Percentiles rank a stretch among this genome's conserved stretches.
These are phyloP conservation scores for Syrmaticus mikado DNA, from an alignment of 2,113 vertebrate species.

Conservation along the genomic window DNA sequence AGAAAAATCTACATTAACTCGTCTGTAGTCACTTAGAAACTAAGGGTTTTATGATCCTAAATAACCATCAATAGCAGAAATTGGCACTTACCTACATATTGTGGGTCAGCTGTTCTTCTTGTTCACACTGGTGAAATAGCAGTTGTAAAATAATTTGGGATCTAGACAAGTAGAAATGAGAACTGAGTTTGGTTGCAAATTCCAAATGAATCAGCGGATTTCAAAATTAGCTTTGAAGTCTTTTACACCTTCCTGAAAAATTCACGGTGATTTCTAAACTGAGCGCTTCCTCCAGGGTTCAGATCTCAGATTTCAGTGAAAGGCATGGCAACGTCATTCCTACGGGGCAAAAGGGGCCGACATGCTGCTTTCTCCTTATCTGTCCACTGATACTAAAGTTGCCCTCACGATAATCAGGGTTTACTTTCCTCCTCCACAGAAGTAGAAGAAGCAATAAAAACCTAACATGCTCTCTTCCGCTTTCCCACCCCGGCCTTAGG, in stretches of 20 bases:
- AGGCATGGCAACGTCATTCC: not conserved
- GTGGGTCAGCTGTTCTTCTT: not conserved
- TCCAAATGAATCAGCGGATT: not conserved
- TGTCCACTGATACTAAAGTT: not conserved
- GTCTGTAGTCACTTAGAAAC: no score
- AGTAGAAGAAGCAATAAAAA: not conserved
- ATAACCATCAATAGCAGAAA: no score
- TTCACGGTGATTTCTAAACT: not conserved
- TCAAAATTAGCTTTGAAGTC: not conserved
- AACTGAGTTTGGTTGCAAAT: not conserved
- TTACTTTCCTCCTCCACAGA: not conserved
- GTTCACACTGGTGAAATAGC: not conserved
- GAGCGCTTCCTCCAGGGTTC: not conserved
- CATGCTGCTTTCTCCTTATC: not conserved
- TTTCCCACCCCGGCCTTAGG: not conserved
- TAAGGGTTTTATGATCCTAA: no score
- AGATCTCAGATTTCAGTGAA: not conserved
- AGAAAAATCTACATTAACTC: no score
- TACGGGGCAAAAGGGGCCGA: not conserved
- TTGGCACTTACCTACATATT: not conserved
- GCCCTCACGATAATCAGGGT: not conserved
- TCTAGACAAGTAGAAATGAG: not conserved
- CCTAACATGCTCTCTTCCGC: not conserved
- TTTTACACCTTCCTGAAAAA: not conserved
- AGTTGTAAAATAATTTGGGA: not conserved